Conservation (phyloP, 2,797 vertebrate genomes). For the Spinus pinus region DNA sequence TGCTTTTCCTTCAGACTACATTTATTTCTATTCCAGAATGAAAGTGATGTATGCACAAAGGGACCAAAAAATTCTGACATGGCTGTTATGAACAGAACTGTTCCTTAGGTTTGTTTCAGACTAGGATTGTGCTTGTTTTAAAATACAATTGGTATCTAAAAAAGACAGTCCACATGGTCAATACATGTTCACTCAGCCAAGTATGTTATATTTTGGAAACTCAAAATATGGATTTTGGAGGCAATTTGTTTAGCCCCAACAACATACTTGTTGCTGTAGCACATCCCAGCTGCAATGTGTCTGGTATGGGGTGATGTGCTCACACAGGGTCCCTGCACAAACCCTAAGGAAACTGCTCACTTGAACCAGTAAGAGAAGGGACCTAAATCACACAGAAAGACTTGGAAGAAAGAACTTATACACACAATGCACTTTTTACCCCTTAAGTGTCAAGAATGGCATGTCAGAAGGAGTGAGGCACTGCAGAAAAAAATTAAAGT, state of each 20-base stretch:
- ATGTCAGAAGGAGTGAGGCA: neutral
- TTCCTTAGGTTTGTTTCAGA: neutral
- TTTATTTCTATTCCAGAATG: neutral
- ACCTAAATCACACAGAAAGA: neutral
- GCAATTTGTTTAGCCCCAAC: neutral
- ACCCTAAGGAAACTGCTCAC: neutral
- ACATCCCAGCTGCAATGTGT: neutral
- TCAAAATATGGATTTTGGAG: neutral
- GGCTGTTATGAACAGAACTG: neutral
- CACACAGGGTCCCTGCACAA: rapidly evolving
- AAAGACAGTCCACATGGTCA: neutral
- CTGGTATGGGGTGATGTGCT: rapidly evolving
- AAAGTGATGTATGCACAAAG: neutral
- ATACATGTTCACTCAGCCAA: neutral
- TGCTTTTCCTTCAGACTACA: neutral
- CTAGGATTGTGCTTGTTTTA: neutral
- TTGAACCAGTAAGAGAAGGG: neutral
- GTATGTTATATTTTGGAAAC: neutral
- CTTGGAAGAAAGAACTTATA: neutral
- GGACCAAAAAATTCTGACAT: neutral
- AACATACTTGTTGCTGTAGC: neutral
- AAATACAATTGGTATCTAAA: neutral
- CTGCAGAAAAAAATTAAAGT: neutral
- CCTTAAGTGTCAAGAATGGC: neutral
- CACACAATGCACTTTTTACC: neutral